phyloP scores from a whole-genome alignment of 2,888 invertebrate species.

The Lagria hirta region DNA sequence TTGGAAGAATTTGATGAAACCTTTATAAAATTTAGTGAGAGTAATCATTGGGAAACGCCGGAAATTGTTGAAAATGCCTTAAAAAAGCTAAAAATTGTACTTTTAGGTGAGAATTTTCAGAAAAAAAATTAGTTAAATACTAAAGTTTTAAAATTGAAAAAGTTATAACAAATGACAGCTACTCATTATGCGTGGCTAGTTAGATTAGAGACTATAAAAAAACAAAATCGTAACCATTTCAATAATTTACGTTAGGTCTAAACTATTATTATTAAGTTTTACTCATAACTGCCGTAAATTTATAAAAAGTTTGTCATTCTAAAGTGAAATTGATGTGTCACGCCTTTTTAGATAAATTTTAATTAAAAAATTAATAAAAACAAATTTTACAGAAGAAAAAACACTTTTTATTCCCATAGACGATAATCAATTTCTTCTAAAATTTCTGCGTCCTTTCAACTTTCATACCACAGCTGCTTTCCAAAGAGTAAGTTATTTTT shows the following conservation, averaged over 20 bases:
- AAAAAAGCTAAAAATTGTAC: constrained; percentile 57
- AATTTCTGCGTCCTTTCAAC: constrained; percentile 83
- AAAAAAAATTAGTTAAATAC: constrained; percentile 2
- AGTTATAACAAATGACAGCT: too few relatives aligned
- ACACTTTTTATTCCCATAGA: constrained; percentile 65
- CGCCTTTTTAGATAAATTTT: too few relatives aligned
- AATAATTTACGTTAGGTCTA: too few relatives aligned
- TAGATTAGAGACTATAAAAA: too few relatives aligned
- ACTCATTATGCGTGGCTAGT: too few relatives aligned
- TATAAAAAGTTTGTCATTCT: too few relatives aligned
- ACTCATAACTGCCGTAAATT: too few relatives aligned
- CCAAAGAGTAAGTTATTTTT: constrained; percentile 60
- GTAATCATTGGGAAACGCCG: constrained; percentile 71
- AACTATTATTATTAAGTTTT: too few relatives aligned
- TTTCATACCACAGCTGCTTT: constrained; percentile 82
- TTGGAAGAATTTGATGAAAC: constrained; percentile 61
- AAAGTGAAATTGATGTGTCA: too few relatives aligned
- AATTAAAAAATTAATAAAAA: too few relatives aligned
- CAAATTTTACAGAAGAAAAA: constrained; percentile 63
- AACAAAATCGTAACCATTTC: too few relatives aligned
- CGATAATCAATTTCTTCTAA: constrained; percentile 70
- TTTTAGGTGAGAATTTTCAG: constrained; percentile 60
- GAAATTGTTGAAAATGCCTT: constrained; percentile 64
- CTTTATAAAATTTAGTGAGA: constrained; percentile 63
- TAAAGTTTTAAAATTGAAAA: too few relatives aligned